These are phyloP conservation scores for Pentalonia nigronervosa DNA, from an alignment of 1,140 invertebrate genomes.

Conservation along the genomic window DNA sequence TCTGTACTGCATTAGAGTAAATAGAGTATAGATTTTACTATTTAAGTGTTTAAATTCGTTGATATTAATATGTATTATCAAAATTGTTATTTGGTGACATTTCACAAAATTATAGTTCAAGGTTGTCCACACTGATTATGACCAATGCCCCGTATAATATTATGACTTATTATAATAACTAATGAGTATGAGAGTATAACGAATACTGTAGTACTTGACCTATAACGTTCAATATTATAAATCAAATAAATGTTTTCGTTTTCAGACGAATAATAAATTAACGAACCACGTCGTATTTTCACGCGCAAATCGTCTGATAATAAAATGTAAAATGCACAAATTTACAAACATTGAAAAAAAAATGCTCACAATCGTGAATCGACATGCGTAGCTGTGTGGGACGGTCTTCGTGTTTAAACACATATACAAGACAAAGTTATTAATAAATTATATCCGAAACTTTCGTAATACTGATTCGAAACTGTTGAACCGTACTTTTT, in stretches of 20 bases:
- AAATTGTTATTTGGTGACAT: background rate
- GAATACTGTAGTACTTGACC: background rate
- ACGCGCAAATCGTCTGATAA: background rate
- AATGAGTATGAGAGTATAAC: background rate
- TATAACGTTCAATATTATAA: background rate
- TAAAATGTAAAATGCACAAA: background rate
- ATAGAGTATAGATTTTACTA: background rate
- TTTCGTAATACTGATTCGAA: slow-evolving; percentile 6
- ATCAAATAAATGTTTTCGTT: background rate
- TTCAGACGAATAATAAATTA: background rate
- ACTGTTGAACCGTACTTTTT: slow-evolving; percentile 20
- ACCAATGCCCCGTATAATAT: background rate
- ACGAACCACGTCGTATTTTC: background rate
- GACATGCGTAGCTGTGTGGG: background rate
- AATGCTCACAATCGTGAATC: background rate
- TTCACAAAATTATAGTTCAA: background rate
- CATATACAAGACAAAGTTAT: background rate
- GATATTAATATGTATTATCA: background rate
- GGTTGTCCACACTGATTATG: background rate
- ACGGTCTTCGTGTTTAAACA: background rate
- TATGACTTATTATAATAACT: background rate
- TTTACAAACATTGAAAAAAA: background rate
- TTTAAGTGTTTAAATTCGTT: background rate
- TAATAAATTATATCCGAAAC: background rate
- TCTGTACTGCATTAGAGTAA: no score